phyloP scores from a whole-genome alignment of 2,113 vertebrate species.

The Perognathus longimembris region DNA sequence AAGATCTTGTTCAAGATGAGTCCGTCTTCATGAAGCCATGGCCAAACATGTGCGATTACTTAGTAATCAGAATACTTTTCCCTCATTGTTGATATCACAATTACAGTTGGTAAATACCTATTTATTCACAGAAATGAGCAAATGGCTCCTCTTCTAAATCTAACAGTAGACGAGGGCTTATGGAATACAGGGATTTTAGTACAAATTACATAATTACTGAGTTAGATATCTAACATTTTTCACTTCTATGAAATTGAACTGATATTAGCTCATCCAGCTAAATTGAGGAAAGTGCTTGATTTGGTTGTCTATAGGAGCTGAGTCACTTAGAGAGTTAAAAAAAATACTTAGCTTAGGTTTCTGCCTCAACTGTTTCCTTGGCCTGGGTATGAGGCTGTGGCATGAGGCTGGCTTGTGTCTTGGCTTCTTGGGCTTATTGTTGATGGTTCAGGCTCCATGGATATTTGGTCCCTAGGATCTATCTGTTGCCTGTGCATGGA shows the following conservation, averaged over 20 bases:
- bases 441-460: neutral
- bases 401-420: neutral
- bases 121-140: slow-evolving; percentile 23
- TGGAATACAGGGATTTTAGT: neutral
- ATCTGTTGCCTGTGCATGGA: neutral
- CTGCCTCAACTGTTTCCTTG: no score
- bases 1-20: neutral
- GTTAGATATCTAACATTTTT: neutral
- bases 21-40: slow-evolving; percentile 18
- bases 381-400: neutral
- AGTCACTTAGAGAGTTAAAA: neutral
- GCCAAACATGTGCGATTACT: neutral
- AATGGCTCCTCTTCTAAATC: slow-evolving; percentile 9
- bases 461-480: neutral
- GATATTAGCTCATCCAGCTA: slow-evolving; percentile 47
- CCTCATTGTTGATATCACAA: slow-evolving; percentile 31
- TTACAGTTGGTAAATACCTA: slow-evolving; percentile 10
- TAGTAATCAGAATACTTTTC: slow-evolving; percentile 33
- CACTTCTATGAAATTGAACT: slow-evolving; percentile 28
- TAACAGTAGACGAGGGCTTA: neutral
- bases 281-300: slow-evolving; percentile 24
- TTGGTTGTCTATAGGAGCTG: neutral
- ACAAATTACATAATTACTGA: slow-evolving; percentile 4
- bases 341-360: neutral
- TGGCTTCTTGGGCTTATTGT: neutral